phyloP scores from a whole-genome alignment of 2,113 vertebrate species.

The Fulmarus glacialis region DNA sequence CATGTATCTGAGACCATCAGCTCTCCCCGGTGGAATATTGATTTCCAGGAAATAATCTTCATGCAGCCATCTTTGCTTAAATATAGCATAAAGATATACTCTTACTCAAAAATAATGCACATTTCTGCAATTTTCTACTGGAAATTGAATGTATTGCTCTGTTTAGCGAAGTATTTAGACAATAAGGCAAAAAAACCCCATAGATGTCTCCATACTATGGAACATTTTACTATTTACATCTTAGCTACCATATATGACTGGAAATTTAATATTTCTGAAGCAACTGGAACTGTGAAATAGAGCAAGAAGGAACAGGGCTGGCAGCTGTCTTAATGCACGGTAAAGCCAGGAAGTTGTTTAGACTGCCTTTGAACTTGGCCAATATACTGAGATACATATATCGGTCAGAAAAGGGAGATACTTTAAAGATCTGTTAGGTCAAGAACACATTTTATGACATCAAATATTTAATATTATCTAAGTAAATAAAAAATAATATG shows the following conservation, averaged over 20 bases:
- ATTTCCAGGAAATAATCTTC: constrained; percentile 44
- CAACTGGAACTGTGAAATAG: background rate
- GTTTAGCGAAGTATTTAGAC: background rate
- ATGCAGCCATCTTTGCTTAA: constrained; percentile 3
- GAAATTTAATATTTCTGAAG: background rate
- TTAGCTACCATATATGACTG: background rate
- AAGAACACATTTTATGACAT: background rate
- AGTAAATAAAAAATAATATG: background rate
- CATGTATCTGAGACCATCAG: background rate
- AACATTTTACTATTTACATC: background rate
- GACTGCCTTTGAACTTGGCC: background rate
- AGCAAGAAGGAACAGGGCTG: background rate
- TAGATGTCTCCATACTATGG: background rate
- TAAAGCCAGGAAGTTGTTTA: background rate
- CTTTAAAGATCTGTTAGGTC: background rate
- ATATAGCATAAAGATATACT: background rate
- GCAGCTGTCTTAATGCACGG: background rate
- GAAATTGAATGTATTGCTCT: background rate
- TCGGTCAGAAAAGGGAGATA: background rate
- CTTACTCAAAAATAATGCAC: background rate
- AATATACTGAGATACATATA: background rate
- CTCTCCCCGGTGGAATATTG: constrained; percentile 14
- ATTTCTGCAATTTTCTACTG: background rate
- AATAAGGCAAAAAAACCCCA: background rate
- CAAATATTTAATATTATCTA: background rate